Evolutionary conservation across 2,797 vertebrate genomes (phyloP), one percentile per base, ranked within the genome.

Genomic region (Tiaroga cobitis): DNA sequence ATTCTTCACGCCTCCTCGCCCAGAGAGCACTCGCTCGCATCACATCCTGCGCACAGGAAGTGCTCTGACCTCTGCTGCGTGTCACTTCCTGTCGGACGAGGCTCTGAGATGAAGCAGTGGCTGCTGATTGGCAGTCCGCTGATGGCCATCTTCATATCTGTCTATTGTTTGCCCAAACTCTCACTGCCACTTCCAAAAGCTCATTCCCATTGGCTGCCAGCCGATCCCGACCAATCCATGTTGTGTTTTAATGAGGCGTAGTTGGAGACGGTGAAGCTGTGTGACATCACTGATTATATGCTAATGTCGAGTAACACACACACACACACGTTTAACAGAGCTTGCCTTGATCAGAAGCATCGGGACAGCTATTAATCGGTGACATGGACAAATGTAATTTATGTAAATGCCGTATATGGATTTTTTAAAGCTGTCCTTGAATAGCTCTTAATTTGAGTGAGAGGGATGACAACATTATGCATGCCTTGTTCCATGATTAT

Each of bases 391-490:
- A 89, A 85, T 87, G 89, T 90, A 94, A 91, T 94, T 93, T 94
- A 94, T 91, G 91, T 77, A 46, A 90, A 92, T 89, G 94, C 49
- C 91, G 92, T 93, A 93, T 92, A 92, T 93, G 91, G 92, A 92
- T 82, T 93, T 92, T 91, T 88, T 84, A 89, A 89, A 90, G 88
- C 87, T 92, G 88, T 93, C 92, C 91, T 92, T 91, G 54, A 59
- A 26, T 84, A 79, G 87, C 69, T 79, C 75, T 67, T 69, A 56
- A 83, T 94, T 88, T 90, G 86, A 91, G 90, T 90, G 89, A 92
- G 92, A 93, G 94, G 92, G 92, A 94, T 94, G 93, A 93, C 87
- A 88, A 90, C 93, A 94, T 94, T 93, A 93, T 94, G 94, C 95
- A 95, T 95, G 94, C 92, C 93, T 94, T 94, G 92, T 94, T 94